phyloP scores from a whole-genome alignment of 2,888 invertebrate genomes.

The Drosophila subsilvestris region DNA sequence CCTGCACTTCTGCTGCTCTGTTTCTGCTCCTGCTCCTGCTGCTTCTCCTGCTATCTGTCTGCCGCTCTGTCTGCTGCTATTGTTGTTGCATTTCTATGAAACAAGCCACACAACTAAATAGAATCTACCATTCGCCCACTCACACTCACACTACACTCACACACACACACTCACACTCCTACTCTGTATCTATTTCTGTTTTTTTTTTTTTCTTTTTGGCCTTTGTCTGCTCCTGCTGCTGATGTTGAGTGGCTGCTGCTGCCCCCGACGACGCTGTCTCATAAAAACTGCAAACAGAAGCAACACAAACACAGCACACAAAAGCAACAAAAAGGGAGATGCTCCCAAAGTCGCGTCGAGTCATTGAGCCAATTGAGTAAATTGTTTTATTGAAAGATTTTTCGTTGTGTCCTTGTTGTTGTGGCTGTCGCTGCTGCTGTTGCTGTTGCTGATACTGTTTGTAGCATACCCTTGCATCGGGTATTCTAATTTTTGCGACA shows the following conservation, averaged over 20 bases:
- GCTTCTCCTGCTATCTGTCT: not conserved
- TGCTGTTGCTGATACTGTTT: constrained; percentile 7
- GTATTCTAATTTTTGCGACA: not conserved
- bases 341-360: constrained; percentile 64
- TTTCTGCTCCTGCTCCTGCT: too few species aligned
- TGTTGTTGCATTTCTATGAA: constrained; percentile 46
- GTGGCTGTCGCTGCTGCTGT: constrained; percentile 27
- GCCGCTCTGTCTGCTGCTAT: constrained; percentile 14
- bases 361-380: constrained; percentile 81
- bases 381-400: constrained; percentile 81
- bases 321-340: constrained; percentile 9
- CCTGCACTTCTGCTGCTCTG: too few species aligned
- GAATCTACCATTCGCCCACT: constrained; percentile 45
- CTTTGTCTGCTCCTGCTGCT: constrained; percentile 37
- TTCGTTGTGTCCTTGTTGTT: constrained; percentile 55
- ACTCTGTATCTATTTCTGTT: not conserved
- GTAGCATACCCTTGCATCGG: not conserved
- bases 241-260: constrained; percentile 25
- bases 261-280: constrained; percentile 31
- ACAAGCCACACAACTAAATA: constrained; percentile 76
- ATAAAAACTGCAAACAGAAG: constrained; percentile 54
- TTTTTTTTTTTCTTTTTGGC: constrained; percentile 1
- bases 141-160: not conserved
- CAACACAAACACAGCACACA: not conserved
- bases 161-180: not conserved